These are phyloP conservation scores for Suncus etruscus DNA, from an alignment of 2,113 vertebrate genomes.

Conservation along the genomic window DNA sequence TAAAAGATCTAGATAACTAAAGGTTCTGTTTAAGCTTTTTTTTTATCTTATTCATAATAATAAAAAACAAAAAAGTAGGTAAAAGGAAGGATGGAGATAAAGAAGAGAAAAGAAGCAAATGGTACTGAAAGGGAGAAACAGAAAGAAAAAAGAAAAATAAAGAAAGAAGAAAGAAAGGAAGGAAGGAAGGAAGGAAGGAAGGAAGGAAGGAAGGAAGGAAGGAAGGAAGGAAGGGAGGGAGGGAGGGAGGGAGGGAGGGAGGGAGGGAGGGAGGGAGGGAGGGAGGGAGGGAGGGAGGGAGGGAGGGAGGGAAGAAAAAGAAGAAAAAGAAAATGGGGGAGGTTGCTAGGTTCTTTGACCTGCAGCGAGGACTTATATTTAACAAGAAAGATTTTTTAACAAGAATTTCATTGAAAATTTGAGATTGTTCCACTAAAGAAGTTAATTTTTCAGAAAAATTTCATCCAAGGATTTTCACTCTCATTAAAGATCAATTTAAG, in stretches of 20 bases:
- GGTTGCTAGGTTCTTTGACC: neutral
- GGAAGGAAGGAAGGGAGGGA: neutral
- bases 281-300: neutral
- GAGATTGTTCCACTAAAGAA: neutral
- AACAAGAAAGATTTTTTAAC: neutral
- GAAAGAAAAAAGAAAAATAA: too few relatives aligned
- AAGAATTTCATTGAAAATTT: neutral
- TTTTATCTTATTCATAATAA: too few relatives aligned
- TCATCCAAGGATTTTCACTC: constrained; percentile 39
- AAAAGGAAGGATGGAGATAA: too few relatives aligned
- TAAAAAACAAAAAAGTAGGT: too few relatives aligned
- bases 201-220: too few relatives aligned
- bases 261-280: neutral
- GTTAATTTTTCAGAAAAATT: constrained; percentile 31
- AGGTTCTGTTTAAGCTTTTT: neutral
- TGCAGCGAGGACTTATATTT: neutral
- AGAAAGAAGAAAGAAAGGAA: too few relatives aligned
- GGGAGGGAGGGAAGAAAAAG: neutral
- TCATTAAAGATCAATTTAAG: constrained; percentile 7
- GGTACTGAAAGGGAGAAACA: neutral
- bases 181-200: too few relatives aligned
- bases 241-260: neutral
- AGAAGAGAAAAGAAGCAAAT: too few relatives aligned
- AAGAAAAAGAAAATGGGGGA: neutral
- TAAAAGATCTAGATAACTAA: neutral